Percentiles rank a stretch among this genome's conserved stretches.
These are phyloP conservation scores for Drosophila flavopinicola DNA, from an alignment of 2,888 invertebrate genomes.

Conservation along the genomic window DNA sequence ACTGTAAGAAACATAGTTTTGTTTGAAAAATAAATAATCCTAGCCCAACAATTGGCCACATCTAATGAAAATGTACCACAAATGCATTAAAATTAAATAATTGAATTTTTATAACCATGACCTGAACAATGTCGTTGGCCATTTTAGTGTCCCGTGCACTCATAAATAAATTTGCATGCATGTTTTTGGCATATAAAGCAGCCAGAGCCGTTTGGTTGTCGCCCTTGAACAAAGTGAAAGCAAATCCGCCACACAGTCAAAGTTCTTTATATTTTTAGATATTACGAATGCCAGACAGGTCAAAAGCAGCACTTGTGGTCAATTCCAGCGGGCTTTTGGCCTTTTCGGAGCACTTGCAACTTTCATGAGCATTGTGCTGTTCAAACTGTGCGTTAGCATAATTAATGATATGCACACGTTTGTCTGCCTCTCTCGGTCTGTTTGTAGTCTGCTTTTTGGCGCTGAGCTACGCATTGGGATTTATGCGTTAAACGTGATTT, in stretches of 20 bases:
- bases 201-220: conserved; percentile 4
- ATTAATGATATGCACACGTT: conserved; percentile 34
- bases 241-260: neutral
- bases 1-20: too few relatives aligned
- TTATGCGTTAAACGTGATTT: conserved; percentile 69
- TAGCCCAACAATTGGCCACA: too few relatives aligned
- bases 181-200: conserved; percentile 17
- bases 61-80: too few relatives aligned
- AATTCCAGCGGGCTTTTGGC: neutral
- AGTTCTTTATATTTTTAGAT: conserved; percentile 15
- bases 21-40: too few relatives aligned
- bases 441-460: conserved; percentile 39
- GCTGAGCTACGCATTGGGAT: conserved; percentile 38
- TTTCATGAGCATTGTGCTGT: conserved; percentile 6
- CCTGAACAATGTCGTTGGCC: neutral
- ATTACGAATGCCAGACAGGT: conserved; percentile 9
- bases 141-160: conserved; percentile 5
- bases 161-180: conserved; percentile 22
- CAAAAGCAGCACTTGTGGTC: conserved; percentile 9
- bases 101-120: neutral
- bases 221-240: neutral
- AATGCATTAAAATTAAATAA: neutral
- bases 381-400: conserved; percentile 28
- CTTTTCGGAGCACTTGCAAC: conserved; percentile 7
- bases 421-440: conserved; percentile 16